Evolutionary conservation across 1,140 invertebrate genomes (phyloP), one percentile per base, ranked within the genome.

Genomic region (Mactra quadrangularis): DNA sequence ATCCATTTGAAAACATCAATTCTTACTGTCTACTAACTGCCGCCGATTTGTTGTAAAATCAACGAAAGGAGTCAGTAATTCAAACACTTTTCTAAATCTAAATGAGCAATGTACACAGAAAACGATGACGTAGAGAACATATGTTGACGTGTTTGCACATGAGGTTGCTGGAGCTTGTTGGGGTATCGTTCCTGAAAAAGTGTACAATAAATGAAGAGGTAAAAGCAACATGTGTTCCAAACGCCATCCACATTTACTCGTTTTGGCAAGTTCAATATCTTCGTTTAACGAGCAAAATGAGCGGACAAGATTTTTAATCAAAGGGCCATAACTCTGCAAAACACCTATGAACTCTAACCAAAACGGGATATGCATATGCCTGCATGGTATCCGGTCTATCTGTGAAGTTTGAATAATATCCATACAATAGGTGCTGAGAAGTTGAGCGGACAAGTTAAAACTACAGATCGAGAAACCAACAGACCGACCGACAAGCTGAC

Each of bases 51-150:
- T 41, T 41, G 15, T 41, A 41, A 7, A 41, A 41, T 68, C 13
- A 31, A 50, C 15, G 2, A 31, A 19, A 47, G 64, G 41, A 52
- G 64, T 50, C 27, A 68, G 31, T 68, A 68, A 15, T 27, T 76
- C 35, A 45, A 64, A 50, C 22, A 64, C 45, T 50, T 57, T 13
- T n/a, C 17, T 47, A 60, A 60, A 62, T 64, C 59, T 60, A 29
- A 62, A 62, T 60, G 74, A 76, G 59, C 74, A 76, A 76, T 76
- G 74, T 22, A 76, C 59, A 60, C 55, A 50, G n/a, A 76, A 76
- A n/a, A 76, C 74, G 25, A 76, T 19, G 7, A 76, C 41, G 59
- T 76, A 76, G 57, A 76, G 74, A 41, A 62, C 74, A 64, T 45
- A 50, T 15, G 74, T 76, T 76, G 74, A 76, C 33, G 74, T 27